These are phyloP conservation scores for Botia kubotai DNA, from an alignment of 2,797 vertebrate species.

Conservation along the genomic window DNA sequence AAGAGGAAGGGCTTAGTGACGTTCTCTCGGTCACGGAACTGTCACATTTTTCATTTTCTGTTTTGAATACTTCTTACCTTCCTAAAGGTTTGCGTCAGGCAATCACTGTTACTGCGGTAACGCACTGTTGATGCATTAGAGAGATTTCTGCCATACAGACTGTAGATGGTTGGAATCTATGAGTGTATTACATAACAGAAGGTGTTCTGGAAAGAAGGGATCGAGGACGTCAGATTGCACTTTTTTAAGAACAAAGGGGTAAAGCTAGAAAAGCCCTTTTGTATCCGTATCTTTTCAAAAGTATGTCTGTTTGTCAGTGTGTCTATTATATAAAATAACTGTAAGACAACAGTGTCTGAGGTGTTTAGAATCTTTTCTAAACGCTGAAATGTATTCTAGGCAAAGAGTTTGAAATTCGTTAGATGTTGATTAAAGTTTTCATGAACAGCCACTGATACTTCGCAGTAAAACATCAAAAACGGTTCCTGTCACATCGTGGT, in stretches of 20 bases:
- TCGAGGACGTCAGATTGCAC: conserved; percentile 35
- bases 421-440: conserved; percentile 1
- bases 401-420: neutral
- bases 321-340: conserved; percentile 27
- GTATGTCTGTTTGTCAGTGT: conserved; percentile 43
- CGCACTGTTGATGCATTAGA: conserved; percentile 40
- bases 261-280: conserved; percentile 21
- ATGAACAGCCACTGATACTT: conserved; percentile 21
- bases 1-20: conserved; percentile 8
- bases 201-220: conserved; percentile 8
- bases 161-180: neutral
- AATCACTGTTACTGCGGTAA: conserved; percentile 68
- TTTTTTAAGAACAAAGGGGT: conserved; percentile 39
- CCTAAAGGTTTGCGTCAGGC: conserved; percentile 75
- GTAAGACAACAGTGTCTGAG: conserved; percentile 28
- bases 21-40: neutral
- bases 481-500: neutral
- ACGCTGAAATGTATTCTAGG: conserved; percentile 19
- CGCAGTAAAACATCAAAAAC: conserved; percentile 17
- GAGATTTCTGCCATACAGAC: conserved; percentile 4
- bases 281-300: conserved; percentile 37
- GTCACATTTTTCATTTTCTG: neutral
- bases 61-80: conserved; percentile 72
- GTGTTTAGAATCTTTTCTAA: conserved; percentile 37
- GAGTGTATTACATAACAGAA: conserved; percentile 2